A percentile compares a stretch with the other conserved stretches of the same genome.
Evolutionary conservation across 1,140 invertebrate genomes (phyloP).

Genomic region (Cyclargus thomasi): DNA sequence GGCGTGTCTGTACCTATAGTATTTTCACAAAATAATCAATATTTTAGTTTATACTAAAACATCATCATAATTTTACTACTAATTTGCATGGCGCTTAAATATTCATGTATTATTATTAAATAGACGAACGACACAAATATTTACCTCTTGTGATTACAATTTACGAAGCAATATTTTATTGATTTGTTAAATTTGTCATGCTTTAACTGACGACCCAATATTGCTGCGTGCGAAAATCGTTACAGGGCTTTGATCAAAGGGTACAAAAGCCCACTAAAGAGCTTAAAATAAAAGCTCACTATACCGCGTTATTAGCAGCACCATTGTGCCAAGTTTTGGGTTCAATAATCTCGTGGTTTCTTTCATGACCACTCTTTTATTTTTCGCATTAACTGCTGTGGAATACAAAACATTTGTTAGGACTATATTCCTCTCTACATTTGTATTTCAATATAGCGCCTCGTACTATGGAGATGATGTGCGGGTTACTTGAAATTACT

Average conservation of each 20-base stretch:
- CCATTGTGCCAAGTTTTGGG: conserved; percentile 6
- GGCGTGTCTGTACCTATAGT: too few relatives aligned
- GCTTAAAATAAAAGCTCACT: conserved; percentile 11
- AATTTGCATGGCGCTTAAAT: too few relatives aligned
- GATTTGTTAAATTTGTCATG: not conserved
- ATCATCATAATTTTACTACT: too few relatives aligned
- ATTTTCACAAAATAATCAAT: too few relatives aligned
- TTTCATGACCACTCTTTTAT: not conserved
- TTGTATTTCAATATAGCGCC: not conserved
- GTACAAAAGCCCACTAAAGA: conserved; percentile 8
- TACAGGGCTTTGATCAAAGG: conserved; percentile 12
- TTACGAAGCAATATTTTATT: not conserved
- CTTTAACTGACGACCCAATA: not conserved
- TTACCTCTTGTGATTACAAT: not conserved
- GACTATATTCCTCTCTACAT: not conserved
- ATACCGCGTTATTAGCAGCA: not conserved
- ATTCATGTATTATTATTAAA: too few relatives aligned
- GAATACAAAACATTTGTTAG: not conserved
- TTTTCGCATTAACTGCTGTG: not conserved
- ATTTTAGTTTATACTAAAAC: too few relatives aligned
- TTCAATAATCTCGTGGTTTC: conserved; percentile 5
- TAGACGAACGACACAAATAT: too few relatives aligned
- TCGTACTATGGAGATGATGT: too few relatives aligned
- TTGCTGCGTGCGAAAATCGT: conserved; percentile 8
- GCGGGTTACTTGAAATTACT: too few relatives aligned